phyloP scores from a whole-genome alignment of 2,797 vertebrate species.

The Sciaenops ocellatus region DNA sequence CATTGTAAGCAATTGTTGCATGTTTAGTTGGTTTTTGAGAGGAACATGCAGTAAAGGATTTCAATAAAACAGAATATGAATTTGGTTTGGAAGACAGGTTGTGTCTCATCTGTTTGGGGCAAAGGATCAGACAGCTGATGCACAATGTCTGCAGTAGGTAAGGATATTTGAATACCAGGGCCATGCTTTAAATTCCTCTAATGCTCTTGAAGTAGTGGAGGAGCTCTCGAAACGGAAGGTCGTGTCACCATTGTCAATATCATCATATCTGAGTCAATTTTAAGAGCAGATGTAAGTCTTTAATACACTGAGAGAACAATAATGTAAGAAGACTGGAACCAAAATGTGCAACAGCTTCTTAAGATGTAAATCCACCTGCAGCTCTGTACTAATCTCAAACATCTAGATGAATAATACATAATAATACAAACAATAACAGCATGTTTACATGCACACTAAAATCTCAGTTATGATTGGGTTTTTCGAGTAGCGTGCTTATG shows the following conservation, averaged over 20 bases:
- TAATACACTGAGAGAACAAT: neutral
- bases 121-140: slow-evolving; percentile 22
- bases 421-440: neutral
- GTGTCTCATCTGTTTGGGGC: neutral
- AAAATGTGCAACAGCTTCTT: neutral
- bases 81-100: slow-evolving; percentile 1
- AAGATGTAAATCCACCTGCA: neutral
- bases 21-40: neutral
- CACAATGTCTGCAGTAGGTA: slow-evolving; percentile 23
- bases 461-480: neutral
- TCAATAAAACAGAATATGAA: neutral
- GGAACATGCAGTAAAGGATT: neutral
- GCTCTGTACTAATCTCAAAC: neutral
- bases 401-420: neutral
- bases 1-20: neutral
- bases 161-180: neutral
- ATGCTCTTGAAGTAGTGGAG: slow-evolving; percentile 16
- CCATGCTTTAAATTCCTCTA: slow-evolving; percentile 6
- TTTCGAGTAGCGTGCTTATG: rapidly evolving
- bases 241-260: slow-evolving; percentile 3
- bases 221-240: slow-evolving; percentile 5
- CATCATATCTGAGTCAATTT: slow-evolving; percentile 23
- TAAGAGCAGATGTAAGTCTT: slow-evolving; percentile 6
- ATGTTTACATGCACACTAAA: neutral
- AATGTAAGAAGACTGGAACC: neutral